Conservation (phyloP, 2,888 invertebrate species). For the Lasioglossum vierecki region DNA sequence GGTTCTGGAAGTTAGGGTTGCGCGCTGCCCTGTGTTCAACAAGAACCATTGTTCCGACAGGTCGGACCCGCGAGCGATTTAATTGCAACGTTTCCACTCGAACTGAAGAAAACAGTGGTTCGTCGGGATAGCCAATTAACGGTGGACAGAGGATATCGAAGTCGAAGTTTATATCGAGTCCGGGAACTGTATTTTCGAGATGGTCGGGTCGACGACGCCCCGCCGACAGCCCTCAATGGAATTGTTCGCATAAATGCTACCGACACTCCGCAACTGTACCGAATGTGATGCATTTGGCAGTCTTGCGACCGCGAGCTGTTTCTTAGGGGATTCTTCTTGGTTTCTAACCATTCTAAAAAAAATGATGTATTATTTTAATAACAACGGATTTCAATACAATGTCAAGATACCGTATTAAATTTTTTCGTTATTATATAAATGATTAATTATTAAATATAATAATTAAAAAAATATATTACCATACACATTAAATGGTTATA, state of each 20-base stretch:
- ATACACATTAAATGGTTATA: too few species aligned
- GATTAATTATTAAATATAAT: too few species aligned
- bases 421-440: too few species aligned
- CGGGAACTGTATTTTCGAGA: constrained; percentile 17
- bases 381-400: too few species aligned
- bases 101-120: constrained; percentile 28
- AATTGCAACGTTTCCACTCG: constrained; percentile 26
- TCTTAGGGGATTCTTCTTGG: too few species aligned
- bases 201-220: not conserved
- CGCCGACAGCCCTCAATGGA: not conserved
- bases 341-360: too few species aligned
- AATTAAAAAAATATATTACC: too few species aligned
- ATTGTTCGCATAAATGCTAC: not conserved
- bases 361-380: too few species aligned
- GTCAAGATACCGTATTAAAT: too few species aligned
- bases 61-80: constrained; percentile 17
- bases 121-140: constrained; percentile 31
- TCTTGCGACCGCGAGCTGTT: not conserved
- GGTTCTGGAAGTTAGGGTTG: not conserved
- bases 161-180: constrained; percentile 17
- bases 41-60: not conserved
- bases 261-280: not conserved
- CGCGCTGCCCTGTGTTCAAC: not conserved
- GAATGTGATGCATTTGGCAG: not conserved
- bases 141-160: constrained; percentile 12